These are phyloP conservation scores for Iselma pallidipennis DNA, from an alignment of 2,888 invertebrate genomes.

Conservation along the genomic window DNA sequence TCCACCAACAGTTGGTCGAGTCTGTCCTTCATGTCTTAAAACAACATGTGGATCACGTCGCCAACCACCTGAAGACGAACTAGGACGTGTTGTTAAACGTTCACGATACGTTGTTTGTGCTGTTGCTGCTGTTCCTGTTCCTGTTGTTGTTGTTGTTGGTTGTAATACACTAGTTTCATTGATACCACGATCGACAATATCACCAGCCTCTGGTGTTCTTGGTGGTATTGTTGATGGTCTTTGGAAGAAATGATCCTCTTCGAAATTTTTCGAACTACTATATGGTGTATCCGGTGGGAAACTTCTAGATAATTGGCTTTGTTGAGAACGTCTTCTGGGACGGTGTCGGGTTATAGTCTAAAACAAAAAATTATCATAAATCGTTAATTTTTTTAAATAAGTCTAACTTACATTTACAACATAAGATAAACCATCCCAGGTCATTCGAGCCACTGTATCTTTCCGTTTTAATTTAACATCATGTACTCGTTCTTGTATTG, in stretches of 20 bases:
- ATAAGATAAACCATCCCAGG: slow-evolving; percentile 77
- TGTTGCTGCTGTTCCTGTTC: too few species aligned
- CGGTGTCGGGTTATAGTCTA: slow-evolving; percentile 67
- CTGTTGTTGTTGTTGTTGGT: slow-evolving; percentile 54
- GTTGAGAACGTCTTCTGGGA: slow-evolving; percentile 62
- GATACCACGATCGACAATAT: slow-evolving; percentile 38
- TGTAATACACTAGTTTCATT: slow-evolving; percentile 23
- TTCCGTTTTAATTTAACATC: slow-evolving; percentile 62
- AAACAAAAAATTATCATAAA: slow-evolving; percentile 1
- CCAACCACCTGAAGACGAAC: slow-evolving; percentile 52
- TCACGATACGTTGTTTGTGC: slow-evolving; percentile 24
- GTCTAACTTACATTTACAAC: slow-evolving; percentile 71
- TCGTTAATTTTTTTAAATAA: background rate
- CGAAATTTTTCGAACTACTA: slow-evolving; percentile 40
- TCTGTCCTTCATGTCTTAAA: slow-evolving; percentile 39
- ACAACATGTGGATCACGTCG: slow-evolving; percentile 57
- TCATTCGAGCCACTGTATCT: slow-evolving; percentile 83
- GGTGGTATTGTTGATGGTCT: slow-evolving; percentile 58
- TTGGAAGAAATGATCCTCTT: slow-evolving; percentile 65
- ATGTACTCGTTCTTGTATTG: slow-evolving; percentile 34
- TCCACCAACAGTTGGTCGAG: slow-evolving; percentile 60
- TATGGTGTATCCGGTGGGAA: slow-evolving; percentile 61
- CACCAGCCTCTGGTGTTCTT: slow-evolving; percentile 45
- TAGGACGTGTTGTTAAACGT: slow-evolving; percentile 57
- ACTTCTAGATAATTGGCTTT: slow-evolving; percentile 73